Percentiles rank a stretch among this genome's conserved stretches.
phyloP scores from a whole-genome alignment of 92 coral and sea anemone genomes.

The Actinostola sp. region DNA sequence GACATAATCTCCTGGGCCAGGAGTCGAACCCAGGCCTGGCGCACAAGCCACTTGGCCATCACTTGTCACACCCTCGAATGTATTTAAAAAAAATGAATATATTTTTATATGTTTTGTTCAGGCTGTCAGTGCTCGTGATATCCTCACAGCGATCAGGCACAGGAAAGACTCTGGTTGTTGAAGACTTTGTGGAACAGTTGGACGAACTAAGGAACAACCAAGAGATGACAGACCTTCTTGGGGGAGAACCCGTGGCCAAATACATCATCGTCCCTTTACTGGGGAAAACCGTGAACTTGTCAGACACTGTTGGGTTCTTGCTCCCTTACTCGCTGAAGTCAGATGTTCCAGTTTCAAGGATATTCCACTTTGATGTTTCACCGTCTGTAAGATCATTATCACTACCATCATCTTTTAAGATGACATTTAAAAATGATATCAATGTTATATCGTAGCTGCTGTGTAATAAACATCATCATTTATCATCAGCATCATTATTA shows the following conservation, averaged over 20 bases:
- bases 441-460: too few species aligned
- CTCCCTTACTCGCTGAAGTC: constrained; percentile 64
- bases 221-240: constrained; percentile 40
- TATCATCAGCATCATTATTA: too few species aligned
- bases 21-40: too few species aligned
- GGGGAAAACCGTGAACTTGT: constrained; percentile 66
- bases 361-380: constrained; percentile 88
- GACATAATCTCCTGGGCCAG: too few species aligned
- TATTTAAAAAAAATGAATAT: neutral
- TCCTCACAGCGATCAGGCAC: constrained; percentile 79
- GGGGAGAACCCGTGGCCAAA: constrained; percentile 46
- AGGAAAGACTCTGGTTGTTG: constrained; percentile 80
- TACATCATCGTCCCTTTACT: constrained; percentile 80
- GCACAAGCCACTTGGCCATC: neutral
- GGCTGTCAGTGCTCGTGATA: constrained; percentile 77
- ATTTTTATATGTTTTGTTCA: constrained; percentile 14
- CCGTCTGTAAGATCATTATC: constrained; percentile 69
- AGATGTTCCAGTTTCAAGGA: constrained; percentile 81
- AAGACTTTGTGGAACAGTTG: constrained; percentile 55
- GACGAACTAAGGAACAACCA: constrained; percentile 61
- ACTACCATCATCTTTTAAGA: too few species aligned
- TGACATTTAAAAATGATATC: neutral
- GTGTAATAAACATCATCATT: too few species aligned
- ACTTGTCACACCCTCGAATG: neutral
- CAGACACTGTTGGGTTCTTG: constrained; percentile 61